Evolutionary conservation across 2,113 vertebrate genomes (phyloP), one percentile per base, ranked within the genome.

Genomic region (Hydrolagus affinis): DNA sequence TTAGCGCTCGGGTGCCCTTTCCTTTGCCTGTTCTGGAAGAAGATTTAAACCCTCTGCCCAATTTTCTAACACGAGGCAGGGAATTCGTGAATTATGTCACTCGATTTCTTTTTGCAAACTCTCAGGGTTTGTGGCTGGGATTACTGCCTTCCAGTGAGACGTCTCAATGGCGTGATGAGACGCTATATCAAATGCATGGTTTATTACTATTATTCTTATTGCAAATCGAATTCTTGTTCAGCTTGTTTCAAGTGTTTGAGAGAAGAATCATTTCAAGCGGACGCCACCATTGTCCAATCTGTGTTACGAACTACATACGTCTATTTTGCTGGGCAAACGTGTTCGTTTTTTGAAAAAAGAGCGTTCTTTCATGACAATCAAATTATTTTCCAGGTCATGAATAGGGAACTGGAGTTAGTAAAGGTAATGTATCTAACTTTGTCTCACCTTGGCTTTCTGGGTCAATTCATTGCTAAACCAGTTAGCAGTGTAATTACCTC

Each of bases 401-500:
- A 44, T 75, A 75, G 73, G 21, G 73, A 10, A 57, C 32, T n/a
- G 21, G 73, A 57, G 70, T 75, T 75, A 9, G 32, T 75, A 30
- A 75, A 21, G 14, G 32, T 44, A 32, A 75, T 75, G 17, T 75
- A 17, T 75, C 28, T 73, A 17, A 9, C 12, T 21, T 75, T 75
- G 85, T 57, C 85, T 71, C 75, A 70, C 86, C 30, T 89, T 89
- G 87, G 86, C 89, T 88, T 90, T 32, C 69, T 89, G 90, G 93
- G 90, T 88, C 87, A 85, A 44, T 85, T 89, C 86, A 86, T 91
- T 91, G 91, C 93, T 92, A 91, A 93, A 94, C 92, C 92, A 89
- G 87, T 94, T 94, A 93, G 93, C 90, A 93, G 32, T 93, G 93
- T 94, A 94, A 94, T 94, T 94, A 93, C 90, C 88, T 88, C 90